Conservation (phyloP, 2,888 invertebrate genomes). For the Gnatocerus cornutus region DNA sequence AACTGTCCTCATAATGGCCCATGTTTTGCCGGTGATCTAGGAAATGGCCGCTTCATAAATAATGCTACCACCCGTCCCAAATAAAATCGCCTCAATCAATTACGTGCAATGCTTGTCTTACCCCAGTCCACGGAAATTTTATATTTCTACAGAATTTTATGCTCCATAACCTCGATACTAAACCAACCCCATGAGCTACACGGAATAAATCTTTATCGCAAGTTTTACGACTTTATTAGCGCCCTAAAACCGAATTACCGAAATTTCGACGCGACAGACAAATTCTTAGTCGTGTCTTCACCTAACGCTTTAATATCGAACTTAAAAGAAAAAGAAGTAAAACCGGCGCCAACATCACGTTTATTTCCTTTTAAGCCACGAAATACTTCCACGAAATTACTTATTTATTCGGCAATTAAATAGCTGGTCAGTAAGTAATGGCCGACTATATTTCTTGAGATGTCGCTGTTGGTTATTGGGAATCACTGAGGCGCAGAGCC, state of each 20-base stretch:
- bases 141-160: slow-evolving; percentile 48
- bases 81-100: slow-evolving; percentile 68
- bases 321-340: background rate
- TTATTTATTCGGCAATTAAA: slow-evolving; percentile 65
- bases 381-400: slow-evolving; percentile 47
- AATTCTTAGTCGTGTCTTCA: slow-evolving; percentile 18
- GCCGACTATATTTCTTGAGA: slow-evolving; percentile 62
- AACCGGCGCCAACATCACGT: background rate
- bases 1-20: slow-evolving; percentile 66
- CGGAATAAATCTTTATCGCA: slow-evolving; percentile 49
- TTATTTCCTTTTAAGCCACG: slow-evolving; percentile 10
- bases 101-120: slow-evolving; percentile 60
- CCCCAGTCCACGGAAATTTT: slow-evolving; percentile 48
- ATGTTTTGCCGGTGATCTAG: slow-evolving; percentile 66
- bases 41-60: slow-evolving; percentile 68
- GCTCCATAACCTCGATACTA: slow-evolving; percentile 35
- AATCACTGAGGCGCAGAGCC: slow-evolving; percentile 61
- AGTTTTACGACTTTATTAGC: slow-evolving; percentile 48
- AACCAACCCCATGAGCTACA: slow-evolving; percentile 34
- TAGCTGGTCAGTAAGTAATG: slow-evolving; percentile 59
- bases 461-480: slow-evolving; percentile 63
- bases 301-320: background rate
- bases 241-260: slow-evolving; percentile 39
- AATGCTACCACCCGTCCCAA: slow-evolving; percentile 63
- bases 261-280: slow-evolving; percentile 27